A percentile compares a stretch with the other conserved stretches of the same genome.
Conservation (phyloP, 2,797 vertebrate species). For the Threskiornis aethiopicus region DNA sequence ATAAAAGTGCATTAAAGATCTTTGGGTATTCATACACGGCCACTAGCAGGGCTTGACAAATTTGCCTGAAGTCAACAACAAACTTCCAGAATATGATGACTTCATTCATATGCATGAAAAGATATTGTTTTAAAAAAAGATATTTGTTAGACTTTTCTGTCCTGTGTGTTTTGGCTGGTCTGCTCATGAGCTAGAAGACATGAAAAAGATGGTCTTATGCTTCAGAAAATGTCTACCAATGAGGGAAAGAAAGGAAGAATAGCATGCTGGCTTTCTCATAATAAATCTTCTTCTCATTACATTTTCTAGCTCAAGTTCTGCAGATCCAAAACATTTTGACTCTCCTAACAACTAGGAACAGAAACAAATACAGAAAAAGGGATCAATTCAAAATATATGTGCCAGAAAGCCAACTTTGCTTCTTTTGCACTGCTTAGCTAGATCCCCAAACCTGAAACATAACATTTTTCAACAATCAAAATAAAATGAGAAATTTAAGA, state of each 20-base stretch:
- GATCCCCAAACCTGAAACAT: background rate
- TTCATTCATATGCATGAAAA: background rate
- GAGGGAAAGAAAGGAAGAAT: background rate
- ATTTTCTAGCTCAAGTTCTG: background rate
- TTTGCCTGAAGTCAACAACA: background rate
- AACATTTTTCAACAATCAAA: background rate
- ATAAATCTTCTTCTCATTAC: background rate
- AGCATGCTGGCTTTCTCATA: background rate
- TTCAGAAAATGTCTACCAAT: background rate
- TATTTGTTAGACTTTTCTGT: background rate
- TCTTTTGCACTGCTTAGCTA: background rate
- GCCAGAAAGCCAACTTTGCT: background rate
- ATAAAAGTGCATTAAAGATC: background rate
- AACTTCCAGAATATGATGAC: background rate
- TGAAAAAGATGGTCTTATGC: background rate
- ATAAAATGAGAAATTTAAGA: background rate
- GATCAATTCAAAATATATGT: background rate
- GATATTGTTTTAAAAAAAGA: background rate
- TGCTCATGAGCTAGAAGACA: background rate
- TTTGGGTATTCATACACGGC: background rate
- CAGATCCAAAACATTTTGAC: background rate
- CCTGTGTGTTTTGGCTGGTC: background rate
- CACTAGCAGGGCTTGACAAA: rapidly evolving
- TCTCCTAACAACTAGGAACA: background rate
- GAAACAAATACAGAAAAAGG: background rate